Percentiles rank a stretch among this genome's conserved stretches.
These are phyloP conservation scores for Psittacula cyanocephala DNA, from an alignment of 2,113 vertebrate genomes.

Conservation along the genomic window DNA sequence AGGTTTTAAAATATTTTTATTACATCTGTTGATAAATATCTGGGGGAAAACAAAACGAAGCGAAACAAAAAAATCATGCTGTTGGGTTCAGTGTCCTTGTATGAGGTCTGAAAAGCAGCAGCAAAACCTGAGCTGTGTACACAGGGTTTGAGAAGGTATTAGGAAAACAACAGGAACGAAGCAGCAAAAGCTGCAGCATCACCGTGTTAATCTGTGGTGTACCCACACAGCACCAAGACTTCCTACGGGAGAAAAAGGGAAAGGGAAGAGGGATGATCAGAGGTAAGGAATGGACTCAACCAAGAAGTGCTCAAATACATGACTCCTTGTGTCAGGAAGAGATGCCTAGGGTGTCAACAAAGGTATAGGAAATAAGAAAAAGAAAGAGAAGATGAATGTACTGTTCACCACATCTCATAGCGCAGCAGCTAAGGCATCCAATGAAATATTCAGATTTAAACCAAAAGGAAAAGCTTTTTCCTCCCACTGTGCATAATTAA, in stretches of 20 bases:
- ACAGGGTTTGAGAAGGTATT: background rate
- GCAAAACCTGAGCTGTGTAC: background rate
- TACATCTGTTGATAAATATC: background rate
- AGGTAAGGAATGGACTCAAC: background rate
- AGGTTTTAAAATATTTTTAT: background rate
- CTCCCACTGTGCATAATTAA: background rate
- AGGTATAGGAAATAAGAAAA: background rate
- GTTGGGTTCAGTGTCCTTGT: background rate
- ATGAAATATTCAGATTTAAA: background rate
- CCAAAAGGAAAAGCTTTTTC: background rate
- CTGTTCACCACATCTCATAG: background rate
- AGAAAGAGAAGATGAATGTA: background rate
- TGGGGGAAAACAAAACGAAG: background rate
- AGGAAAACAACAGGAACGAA: background rate
- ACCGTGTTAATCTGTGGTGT: background rate
- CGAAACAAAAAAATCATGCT: fast-evolving
- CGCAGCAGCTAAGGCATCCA: background rate
- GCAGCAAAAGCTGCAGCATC: background rate
- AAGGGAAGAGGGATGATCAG: background rate
- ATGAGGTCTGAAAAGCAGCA: background rate
- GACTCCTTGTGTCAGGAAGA: fast-evolving
- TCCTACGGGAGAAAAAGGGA: background rate
- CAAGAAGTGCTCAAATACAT: background rate
- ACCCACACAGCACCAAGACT: background rate
- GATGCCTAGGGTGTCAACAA: background rate